Percentiles rank a stretch among this genome's conserved stretches.
These are phyloP conservation scores for Clarias gariepinus DNA, from an alignment of 2,113 vertebrate species.

Conservation along the genomic window DNA sequence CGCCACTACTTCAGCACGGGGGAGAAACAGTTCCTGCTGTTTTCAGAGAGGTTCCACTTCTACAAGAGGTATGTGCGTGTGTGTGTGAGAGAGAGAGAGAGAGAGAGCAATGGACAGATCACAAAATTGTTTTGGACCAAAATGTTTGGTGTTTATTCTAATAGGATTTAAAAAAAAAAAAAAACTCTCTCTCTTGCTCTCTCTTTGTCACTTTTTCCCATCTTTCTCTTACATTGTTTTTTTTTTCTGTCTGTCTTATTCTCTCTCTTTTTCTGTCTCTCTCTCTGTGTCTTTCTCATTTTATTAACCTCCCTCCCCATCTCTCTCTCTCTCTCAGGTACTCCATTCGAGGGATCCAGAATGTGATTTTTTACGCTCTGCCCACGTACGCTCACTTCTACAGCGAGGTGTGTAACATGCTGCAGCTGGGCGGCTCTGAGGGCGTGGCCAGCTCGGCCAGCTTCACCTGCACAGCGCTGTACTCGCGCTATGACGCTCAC, in stretches of 20 bases:
- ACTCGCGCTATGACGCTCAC: slow-evolving; percentile 89
- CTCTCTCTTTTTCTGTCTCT: background rate
- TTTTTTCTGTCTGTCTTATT: background rate
- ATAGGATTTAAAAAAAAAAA: too few species aligned
- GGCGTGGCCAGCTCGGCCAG: slow-evolving; percentile 79
- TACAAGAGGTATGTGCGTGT: slow-evolving; percentile 85
- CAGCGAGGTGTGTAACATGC: slow-evolving; percentile 94
- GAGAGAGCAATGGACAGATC: background rate
- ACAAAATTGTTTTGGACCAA: background rate
- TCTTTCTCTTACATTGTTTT: background rate
- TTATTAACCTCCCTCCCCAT: background rate
- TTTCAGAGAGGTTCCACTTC: slow-evolving; percentile 96
- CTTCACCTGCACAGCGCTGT: slow-evolving; percentile 91
- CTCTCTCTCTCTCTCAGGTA: slow-evolving; percentile 74
- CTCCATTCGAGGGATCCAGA: slow-evolving; percentile 87
- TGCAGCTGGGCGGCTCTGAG: slow-evolving; percentile 70
- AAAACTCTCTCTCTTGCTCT: too few species aligned
- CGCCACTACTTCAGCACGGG: slow-evolving; percentile 87
- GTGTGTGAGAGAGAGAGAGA: background rate
- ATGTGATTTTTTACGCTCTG: slow-evolving; percentile 93
- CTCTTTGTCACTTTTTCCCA: background rate
- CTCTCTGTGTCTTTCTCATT: background rate
- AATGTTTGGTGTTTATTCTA: background rate
- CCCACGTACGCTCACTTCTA: slow-evolving; percentile 95
- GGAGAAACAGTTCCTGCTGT: slow-evolving; percentile 86